phyloP scores from a whole-genome alignment of 2,888 invertebrate species.

The Dromius quadrimaculatus region DNA sequence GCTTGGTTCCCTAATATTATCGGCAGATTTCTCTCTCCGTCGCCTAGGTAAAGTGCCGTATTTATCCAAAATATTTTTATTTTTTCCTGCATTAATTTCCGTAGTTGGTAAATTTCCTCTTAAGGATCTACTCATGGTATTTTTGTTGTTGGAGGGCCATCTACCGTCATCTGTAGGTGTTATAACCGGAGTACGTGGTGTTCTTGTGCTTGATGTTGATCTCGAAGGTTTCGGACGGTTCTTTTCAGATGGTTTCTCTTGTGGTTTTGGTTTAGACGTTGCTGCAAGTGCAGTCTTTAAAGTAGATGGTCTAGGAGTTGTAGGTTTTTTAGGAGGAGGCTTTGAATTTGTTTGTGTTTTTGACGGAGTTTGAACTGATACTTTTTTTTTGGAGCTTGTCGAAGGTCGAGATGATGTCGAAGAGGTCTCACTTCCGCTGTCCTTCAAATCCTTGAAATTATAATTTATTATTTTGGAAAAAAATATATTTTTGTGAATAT shows the following conservation, averaged over 20 bases:
- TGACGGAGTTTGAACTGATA: slow-evolving; percentile 69
- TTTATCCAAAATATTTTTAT: slow-evolving; percentile 74
- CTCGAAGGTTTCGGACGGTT: slow-evolving; percentile 10
- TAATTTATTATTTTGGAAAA: slow-evolving; percentile 26
- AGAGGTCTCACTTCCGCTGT: slow-evolving; percentile 76
- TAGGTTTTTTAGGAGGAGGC: slow-evolving; percentile 35
- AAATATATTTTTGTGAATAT: too few species aligned
- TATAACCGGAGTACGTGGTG: slow-evolving; percentile 68
- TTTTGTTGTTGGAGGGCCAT: slow-evolving; percentile 73
- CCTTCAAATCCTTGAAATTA: slow-evolving; percentile 66
- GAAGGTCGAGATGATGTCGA: slow-evolving; percentile 65
- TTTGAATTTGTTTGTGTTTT: slow-evolving; percentile 18
- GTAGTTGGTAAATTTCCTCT: slow-evolving; percentile 64
- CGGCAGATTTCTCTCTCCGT: slow-evolving; percentile 74
- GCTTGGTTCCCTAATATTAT: slow-evolving; percentile 61
- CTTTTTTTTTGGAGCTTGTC: slow-evolving; percentile 71
- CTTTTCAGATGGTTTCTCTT: not conserved
- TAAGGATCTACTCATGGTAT: slow-evolving; percentile 62
- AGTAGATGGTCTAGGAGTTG: slow-evolving; percentile 31
- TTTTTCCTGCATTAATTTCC: slow-evolving; percentile 62
- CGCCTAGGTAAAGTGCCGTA: slow-evolving; percentile 84
- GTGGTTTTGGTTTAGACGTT: not conserved
- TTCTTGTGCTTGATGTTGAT: slow-evolving; percentile 50
- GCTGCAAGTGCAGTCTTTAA: slow-evolving; percentile 12
- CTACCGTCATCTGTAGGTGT: slow-evolving; percentile 78